These are phyloP conservation scores for Heliconius aoede DNA, from an alignment of 2,888 invertebrate species.

Conservation along the genomic window DNA sequence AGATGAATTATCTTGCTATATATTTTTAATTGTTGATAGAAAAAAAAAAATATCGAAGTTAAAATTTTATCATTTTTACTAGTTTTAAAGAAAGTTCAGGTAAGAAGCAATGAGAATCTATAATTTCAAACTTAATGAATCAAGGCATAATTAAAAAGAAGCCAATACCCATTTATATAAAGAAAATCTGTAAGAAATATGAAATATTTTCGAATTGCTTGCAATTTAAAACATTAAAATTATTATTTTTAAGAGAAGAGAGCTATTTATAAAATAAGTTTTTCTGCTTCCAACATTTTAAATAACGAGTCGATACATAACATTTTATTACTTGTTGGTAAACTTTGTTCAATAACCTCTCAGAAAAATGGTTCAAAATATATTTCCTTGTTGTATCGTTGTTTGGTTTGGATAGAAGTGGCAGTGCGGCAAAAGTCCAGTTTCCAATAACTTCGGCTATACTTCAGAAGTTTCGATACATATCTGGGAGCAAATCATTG, in stretches of 20 bases:
- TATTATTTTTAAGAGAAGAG: not conserved
- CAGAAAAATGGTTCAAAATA: slow-evolving; percentile 22
- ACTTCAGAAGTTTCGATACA: slow-evolving; percentile 21
- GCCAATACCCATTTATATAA: too few relatives aligned
- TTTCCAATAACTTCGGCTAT: slow-evolving; percentile 24
- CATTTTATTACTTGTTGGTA: slow-evolving; percentile 14
- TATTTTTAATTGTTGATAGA: not conserved
- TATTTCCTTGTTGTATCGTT: slow-evolving; percentile 19
- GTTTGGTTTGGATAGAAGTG: slow-evolving; percentile 11
- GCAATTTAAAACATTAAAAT: not conserved
- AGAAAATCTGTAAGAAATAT: not conserved
- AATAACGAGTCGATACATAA: slow-evolving; percentile 7
- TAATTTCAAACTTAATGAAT: too few relatives aligned
- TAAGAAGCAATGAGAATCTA: not conserved
- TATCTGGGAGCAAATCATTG: slow-evolving; percentile 26
- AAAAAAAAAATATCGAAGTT: not conserved
- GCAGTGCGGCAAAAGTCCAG: slow-evolving; percentile 12
- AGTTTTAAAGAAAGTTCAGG: not conserved
- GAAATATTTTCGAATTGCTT: not conserved
- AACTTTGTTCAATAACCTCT: slow-evolving; percentile 19
- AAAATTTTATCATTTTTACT: not conserved
- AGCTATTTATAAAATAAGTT: not conserved
- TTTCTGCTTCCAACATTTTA: not conserved
- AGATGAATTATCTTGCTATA: too few relatives aligned
- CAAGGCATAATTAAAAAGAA: too few relatives aligned